Evolutionary conservation across 2,797 vertebrate species (phyloP).

Genomic region (Diceros bicornis): DNA sequence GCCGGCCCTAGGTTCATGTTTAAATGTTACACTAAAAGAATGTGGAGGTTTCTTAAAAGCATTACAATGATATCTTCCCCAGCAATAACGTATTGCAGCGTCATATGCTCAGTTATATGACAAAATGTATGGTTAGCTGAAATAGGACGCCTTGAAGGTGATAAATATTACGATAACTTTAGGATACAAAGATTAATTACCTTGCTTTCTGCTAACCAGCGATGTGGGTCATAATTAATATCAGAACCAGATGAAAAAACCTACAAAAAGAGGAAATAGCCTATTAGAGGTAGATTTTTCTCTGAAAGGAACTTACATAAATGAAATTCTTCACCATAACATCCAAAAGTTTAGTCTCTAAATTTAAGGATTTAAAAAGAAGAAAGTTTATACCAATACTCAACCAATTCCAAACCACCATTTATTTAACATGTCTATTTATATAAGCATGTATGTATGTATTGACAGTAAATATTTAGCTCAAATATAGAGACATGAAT

Average conservation of each 20-base stretch:
- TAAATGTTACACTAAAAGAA: slow-evolving; percentile 48
- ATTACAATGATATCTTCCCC: not conserved
- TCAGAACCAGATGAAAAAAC: slow-evolving; percentile 92
- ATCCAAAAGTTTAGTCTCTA: not conserved
- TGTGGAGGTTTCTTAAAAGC: not conserved
- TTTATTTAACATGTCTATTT: not conserved
- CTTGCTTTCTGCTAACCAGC: slow-evolving; percentile 97
- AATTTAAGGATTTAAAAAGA: not conserved
- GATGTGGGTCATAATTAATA: slow-evolving; percentile 93
- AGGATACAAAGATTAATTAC: slow-evolving; percentile 88
- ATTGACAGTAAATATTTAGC: not conserved
- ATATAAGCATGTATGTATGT: not conserved
- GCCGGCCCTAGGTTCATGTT: slow-evolving; percentile 45
- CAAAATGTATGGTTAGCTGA: slow-evolving; percentile 21
- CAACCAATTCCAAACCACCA: slow-evolving; percentile 5
- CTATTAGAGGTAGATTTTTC: slow-evolving; percentile 57
- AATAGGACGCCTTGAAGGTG: not conserved
- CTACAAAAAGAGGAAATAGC: slow-evolving; percentile 86
- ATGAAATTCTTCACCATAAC: slow-evolving; percentile 28
- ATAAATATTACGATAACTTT: slow-evolving; percentile 53
- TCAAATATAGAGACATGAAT: not conserved
- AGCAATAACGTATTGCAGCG: not conserved
- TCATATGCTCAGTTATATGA: not conserved
- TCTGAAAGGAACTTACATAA: not conserved
- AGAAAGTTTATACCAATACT: not conserved